Base-by-base conservation (phyloP, 2,888 invertebrate genomes). In the Liodrosophila aerea region DNA sequence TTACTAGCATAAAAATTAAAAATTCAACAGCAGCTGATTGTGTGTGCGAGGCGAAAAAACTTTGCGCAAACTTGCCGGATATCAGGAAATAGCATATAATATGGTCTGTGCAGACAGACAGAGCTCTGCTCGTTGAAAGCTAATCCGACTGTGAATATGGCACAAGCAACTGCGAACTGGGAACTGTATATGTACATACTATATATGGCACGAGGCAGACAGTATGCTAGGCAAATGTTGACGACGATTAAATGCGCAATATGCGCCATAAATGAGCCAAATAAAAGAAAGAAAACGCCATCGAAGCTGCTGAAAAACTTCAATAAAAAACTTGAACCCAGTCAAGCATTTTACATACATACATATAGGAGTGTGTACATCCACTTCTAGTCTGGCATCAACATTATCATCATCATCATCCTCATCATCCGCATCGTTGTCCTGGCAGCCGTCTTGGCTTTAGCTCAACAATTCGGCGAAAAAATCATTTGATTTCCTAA, bases 1-100 rank as follows among this genome's bases (percentile, higher is more conserved):
- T 82, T 76, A 82, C 83, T 64, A 83, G 75, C 81, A 86, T 85
- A 83, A 85, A 86, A 85, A 85, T 85, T 86, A 85, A 85, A 86
- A 86, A 86, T 85, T 85, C 85, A 85, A 73, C 86, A 85, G 86
- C 73, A 73, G 73, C 73, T 82, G 85, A 82, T 77, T 81, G 76
- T 64, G 56, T 30, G 49, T 11, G 8, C 41, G 12, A 9, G 13
- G 41, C 13, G 39, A 37, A 61, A 64, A 57, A 68, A 44, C 40
- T 71, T 71, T 64, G 41, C 49, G 44, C 44, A 74, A 69, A 58
- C 53, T 60, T 61, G 63, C 45, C 13, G 49, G 46, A 60, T 60
- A 60, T 18, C 51, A 60, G 46, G 22, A 52, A 50, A 51, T 18
- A 59, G 41, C 31, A 60, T 60, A 54, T 62, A 52, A 43, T 64